Conservation (phyloP, 2,797 vertebrate genomes). For the Rhinoraja longicauda region DNA sequence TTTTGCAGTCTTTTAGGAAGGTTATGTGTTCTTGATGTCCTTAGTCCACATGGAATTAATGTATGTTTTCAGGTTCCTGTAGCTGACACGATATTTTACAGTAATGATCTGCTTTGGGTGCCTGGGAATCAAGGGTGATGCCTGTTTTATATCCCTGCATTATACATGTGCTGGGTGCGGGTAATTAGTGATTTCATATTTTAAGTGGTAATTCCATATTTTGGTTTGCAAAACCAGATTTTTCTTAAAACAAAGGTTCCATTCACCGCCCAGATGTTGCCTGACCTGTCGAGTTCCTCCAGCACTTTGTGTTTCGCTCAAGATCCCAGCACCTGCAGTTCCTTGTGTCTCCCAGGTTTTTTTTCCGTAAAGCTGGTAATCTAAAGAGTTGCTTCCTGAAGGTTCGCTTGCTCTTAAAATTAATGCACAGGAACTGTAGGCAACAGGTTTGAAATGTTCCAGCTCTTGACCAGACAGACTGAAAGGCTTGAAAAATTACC, state of each 20-base stretch:
- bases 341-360: too few relatives aligned
- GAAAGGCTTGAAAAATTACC: background rate
- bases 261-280: too few relatives aligned
- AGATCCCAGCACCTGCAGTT: too few relatives aligned
- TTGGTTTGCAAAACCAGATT: background rate
- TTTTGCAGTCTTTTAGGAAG: too few relatives aligned
- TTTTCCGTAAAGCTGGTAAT: too few relatives aligned
- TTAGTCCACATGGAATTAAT: too few relatives aligned
- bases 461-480: background rate
- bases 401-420: background rate
- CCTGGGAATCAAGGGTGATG: background rate
- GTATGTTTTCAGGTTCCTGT: background rate
- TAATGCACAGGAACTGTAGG: background rate
- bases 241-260: background rate
- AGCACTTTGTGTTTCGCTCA: too few relatives aligned
- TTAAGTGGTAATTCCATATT: background rate
- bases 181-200: too few relatives aligned
- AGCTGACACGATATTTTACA: background rate
- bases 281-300: too few relatives aligned
- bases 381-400: background rate
- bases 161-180: background rate
- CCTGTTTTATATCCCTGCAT: background rate
- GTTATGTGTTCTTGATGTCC: background rate
- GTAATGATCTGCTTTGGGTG: background rate
- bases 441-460: background rate